phyloP scores from a whole-genome alignment of 2,888 invertebrate species.

The Andricus quercusramuli region DNA sequence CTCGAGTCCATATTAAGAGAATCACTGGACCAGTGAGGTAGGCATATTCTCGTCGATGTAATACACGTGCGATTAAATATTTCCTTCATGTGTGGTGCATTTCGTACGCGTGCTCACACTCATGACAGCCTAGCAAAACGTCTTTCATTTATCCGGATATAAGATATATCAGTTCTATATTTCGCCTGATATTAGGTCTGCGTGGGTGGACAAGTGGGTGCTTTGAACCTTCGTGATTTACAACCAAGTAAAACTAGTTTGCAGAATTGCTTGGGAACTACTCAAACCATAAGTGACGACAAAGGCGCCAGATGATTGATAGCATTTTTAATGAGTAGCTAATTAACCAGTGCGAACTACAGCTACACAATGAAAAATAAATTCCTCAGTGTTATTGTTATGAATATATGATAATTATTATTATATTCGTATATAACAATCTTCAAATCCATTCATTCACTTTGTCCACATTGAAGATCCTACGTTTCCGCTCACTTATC shows the following conservation, averaged over 20 bases:
- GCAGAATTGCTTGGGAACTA: conserved; percentile 30
- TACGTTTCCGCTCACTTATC: no score
- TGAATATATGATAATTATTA: no score
- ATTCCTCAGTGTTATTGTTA: no score
- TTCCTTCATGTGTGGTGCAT: conserved; percentile 21
- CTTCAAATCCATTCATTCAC: no score
- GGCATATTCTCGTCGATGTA: conserved; percentile 29
- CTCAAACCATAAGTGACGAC: conserved; percentile 30
- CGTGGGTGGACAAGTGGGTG: conserved; percentile 32
- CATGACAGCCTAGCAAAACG: conserved; percentile 33
- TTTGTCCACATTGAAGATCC: no score
- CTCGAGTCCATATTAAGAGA: conserved; percentile 68
- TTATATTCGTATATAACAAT: no score
- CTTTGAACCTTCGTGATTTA: conserved; percentile 37
- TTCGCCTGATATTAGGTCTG: conserved; percentile 35
- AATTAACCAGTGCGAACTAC: not conserved
- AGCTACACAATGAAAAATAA: no score
- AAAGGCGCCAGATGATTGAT: conserved; percentile 38
- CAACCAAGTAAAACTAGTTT: conserved; percentile 34
- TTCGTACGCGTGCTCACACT: conserved; percentile 31
- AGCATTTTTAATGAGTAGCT: not conserved
- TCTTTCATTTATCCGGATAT: conserved; percentile 35
- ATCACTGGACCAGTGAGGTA: conserved; percentile 46
- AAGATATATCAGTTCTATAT: conserved; percentile 36
- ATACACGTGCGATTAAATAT: conserved; percentile 29